phyloP scores from a whole-genome alignment of 2,797 vertebrate genomes.

The Lagocephalus sceleratus region DNA sequence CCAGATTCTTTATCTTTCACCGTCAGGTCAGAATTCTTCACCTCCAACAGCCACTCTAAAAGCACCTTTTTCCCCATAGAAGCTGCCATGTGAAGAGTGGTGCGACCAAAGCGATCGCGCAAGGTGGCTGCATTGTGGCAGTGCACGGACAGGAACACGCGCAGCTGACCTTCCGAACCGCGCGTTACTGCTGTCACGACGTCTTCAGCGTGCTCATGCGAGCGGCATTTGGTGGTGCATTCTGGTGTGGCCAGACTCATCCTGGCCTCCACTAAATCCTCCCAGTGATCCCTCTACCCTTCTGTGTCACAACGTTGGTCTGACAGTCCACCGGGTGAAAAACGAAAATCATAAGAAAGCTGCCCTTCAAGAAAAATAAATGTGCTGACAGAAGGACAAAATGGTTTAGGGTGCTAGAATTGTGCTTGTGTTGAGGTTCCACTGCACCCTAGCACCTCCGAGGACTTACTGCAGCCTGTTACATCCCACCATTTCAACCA shows the following conservation, averaged over 20 bases:
- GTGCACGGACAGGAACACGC: conserved; percentile 84
- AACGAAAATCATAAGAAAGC: conserved; percentile 18
- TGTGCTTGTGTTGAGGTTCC: conserved; percentile 84
- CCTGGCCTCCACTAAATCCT: conserved; percentile 58
- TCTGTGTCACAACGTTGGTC: conserved; percentile 14
- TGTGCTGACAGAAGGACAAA: conserved; percentile 21
- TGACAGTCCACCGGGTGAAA: conserved; percentile 29
- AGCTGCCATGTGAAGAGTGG: conserved; percentile 86
- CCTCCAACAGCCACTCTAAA: conserved; percentile 89
- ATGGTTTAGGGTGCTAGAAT: conserved; percentile 76
- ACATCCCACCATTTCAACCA: conserved; percentile 75
- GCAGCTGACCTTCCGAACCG: conserved; percentile 86
- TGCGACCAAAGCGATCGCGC: conserved; percentile 89
- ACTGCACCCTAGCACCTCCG: conserved; percentile 83
- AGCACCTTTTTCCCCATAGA: conserved; percentile 89
- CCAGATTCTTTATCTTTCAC: conserved; percentile 93
- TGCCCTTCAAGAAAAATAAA: conserved; percentile 20
- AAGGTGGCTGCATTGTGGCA: conserved; percentile 89
- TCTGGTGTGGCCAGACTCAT: conserved; percentile 86
- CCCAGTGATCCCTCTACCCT: conserved; percentile 15
- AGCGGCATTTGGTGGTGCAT: conserved; percentile 92
- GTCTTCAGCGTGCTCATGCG: conserved; percentile 86
- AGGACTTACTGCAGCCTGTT: conserved; percentile 45
- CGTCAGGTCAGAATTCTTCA: conserved; percentile 83
- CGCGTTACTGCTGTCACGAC: conserved; percentile 88